Conservation (phyloP, 2,113 vertebrate species). For the Tupaia tana region DNA sequence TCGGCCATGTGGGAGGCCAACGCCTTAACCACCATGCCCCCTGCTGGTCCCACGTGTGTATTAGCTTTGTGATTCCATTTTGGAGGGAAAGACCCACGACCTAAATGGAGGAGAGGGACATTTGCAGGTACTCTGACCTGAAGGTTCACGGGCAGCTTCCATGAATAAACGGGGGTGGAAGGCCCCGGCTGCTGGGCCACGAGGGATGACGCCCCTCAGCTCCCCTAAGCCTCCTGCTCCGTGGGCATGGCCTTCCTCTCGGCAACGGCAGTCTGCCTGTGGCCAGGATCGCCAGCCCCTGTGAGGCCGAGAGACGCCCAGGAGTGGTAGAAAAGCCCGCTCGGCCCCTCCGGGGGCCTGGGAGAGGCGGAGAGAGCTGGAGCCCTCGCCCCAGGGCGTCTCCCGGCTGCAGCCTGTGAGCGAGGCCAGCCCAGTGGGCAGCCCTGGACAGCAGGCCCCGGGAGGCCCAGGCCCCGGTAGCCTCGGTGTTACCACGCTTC, state of each 20-base stretch:
- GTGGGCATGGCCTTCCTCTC: neutral
- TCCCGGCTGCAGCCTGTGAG: fast-evolving
- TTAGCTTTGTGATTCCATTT: neutral
- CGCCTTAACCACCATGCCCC: too few relatives aligned
- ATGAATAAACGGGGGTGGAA: neutral
- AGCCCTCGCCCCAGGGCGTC: fast-evolving
- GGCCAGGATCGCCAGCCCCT: neutral
- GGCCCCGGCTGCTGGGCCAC: neutral
- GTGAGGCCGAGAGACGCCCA: neutral
- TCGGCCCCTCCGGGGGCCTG: neutral
- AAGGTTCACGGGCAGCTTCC: neutral
- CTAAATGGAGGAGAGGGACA: neutral
- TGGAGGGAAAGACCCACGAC: neutral
- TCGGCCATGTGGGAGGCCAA: too few relatives aligned
- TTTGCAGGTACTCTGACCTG: neutral
- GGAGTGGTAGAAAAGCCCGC: neutral
- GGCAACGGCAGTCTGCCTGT: neutral
- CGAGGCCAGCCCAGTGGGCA: neutral
- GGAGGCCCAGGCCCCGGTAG: fast-evolving
- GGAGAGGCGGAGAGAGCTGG: neutral
- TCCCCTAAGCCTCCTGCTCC: neutral
- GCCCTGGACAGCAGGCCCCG: fast-evolving
- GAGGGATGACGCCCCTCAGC: too few relatives aligned
- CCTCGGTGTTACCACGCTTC: fast-evolving
- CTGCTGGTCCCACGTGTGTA: too few relatives aligned